Conservation (phyloP, 1,140 invertebrate genomes). For the Lordiphosa clarofinis region DNA sequence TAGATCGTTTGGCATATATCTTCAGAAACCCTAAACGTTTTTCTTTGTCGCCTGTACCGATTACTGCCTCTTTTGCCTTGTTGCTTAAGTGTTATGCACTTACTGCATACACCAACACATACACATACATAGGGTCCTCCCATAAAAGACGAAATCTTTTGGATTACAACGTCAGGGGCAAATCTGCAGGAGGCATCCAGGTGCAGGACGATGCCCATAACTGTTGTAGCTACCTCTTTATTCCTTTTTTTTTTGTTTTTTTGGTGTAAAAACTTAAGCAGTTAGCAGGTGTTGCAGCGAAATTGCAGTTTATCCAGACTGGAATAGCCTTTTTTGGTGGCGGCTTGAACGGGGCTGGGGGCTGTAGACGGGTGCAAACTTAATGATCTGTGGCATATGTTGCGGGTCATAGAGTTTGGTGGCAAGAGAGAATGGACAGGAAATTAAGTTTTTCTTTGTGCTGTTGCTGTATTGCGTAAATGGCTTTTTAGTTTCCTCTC, state of each 20-base stretch:
- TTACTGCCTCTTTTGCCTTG: constrained; percentile 43
- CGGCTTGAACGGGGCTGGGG: neutral
- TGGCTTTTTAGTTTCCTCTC: constrained; percentile 61
- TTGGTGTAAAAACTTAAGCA: constrained; percentile 61
- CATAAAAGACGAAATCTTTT: constrained; percentile 67
- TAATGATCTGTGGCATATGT: constrained; percentile 76
- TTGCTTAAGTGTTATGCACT: constrained; percentile 75
- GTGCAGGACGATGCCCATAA: constrained; percentile 34
- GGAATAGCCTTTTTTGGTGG: constrained; percentile 24
- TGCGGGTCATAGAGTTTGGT: constrained; percentile 49
- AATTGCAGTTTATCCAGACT: constrained; percentile 72
- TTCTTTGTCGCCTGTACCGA: constrained; percentile 39
- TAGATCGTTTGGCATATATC: no score
- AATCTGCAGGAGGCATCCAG: constrained; percentile 27
- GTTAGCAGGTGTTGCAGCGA: constrained; percentile 71
- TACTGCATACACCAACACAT: constrained; percentile 32
- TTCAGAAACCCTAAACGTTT: neutral
- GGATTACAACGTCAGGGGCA: constrained; percentile 59
- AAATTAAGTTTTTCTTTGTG: constrained; percentile 63
- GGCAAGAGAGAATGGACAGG: constrained; percentile 39
- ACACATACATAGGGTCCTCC: constrained; percentile 10
- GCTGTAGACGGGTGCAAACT: constrained; percentile 21
- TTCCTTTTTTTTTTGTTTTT: constrained; percentile 10
- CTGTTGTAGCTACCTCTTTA: constrained; percentile 34
- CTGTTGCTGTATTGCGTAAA: constrained; percentile 71